Evolutionary conservation across 2,113 vertebrate species (phyloP).

Genomic region (Takifugu flavidus): DNA sequence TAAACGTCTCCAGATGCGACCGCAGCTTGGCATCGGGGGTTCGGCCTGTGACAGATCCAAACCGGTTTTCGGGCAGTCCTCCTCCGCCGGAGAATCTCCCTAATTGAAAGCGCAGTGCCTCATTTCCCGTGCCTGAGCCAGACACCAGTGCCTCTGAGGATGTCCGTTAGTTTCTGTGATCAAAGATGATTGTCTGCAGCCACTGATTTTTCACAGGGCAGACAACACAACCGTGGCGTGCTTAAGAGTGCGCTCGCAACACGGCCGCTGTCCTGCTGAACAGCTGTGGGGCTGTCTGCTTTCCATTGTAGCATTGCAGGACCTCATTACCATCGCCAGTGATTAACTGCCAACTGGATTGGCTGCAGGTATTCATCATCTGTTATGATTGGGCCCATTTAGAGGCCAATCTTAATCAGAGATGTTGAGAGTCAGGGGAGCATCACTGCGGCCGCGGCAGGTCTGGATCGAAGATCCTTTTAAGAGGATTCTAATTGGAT

Average conservation of each 20-base stretch:
- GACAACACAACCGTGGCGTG: slow-evolving; percentile 39
- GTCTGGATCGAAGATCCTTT: slow-evolving; percentile 14
- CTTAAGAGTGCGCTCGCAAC: slow-evolving; percentile 34
- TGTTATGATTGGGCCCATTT: slow-evolving; percentile 48
- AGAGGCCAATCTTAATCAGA: slow-evolving; percentile 59
- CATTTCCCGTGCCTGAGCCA: slow-evolving; percentile 52
- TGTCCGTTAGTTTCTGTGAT: slow-evolving; percentile 47
- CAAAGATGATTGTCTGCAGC: slow-evolving; percentile 51
- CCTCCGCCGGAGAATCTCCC: slow-evolving; percentile 35
- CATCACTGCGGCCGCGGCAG: slow-evolving; percentile 24
- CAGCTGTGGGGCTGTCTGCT: slow-evolving; percentile 51
- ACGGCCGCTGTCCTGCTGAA: slow-evolving; percentile 34
- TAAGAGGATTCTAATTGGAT: slow-evolving; percentile 14
- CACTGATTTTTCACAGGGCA: slow-evolving; percentile 33
- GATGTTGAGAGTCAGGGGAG: slow-evolving; percentile 45
- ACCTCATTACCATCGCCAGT: slow-evolving; percentile 61
- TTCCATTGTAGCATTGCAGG: slow-evolving; percentile 54
- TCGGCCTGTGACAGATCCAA: slow-evolving; percentile 21
- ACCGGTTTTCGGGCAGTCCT: slow-evolving; percentile 52
- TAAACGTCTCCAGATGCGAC: slow-evolving; percentile 56
- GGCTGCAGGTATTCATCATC: slow-evolving; percentile 67
- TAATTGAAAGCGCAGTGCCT: slow-evolving; percentile 38
- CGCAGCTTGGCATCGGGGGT: slow-evolving; percentile 25
- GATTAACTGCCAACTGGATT: slow-evolving; percentile 69
- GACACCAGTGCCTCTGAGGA: slow-evolving; percentile 40